These are phyloP conservation scores for Thalassarche chlororhynchos DNA, from an alignment of 2,113 vertebrate genomes.

Conservation along the genomic window DNA sequence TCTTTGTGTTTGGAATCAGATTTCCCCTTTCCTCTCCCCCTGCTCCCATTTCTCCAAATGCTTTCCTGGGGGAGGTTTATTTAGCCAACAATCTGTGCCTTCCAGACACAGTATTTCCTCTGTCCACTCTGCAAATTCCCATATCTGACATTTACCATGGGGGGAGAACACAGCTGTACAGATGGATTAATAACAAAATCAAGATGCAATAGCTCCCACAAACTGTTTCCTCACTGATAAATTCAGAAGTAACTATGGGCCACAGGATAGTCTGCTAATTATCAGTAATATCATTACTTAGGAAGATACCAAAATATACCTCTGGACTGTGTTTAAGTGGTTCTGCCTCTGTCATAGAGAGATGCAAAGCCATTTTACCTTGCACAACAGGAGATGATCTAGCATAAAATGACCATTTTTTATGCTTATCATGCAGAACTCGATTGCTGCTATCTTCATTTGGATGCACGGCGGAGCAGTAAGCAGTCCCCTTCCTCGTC, in stretches of 20 bases:
- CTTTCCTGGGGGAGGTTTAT: background rate
- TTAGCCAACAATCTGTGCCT: slow-evolving; percentile 14
- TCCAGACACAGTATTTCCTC: background rate
- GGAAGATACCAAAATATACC: background rate
- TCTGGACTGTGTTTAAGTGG: background rate
- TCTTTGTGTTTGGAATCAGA: background rate
- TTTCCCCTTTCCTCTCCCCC: background rate
- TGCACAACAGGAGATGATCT: slow-evolving; percentile 10
- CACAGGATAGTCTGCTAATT: background rate
- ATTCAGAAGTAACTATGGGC: background rate
- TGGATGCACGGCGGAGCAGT: background rate
- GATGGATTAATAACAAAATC: slow-evolving; percentile 23
- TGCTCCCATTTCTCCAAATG: background rate
- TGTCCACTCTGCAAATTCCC: slow-evolving; percentile 11
- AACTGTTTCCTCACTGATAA: background rate
- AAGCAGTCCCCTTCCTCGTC: background rate
- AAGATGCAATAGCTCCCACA: background rate
- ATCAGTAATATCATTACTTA: background rate
- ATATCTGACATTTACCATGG: background rate
- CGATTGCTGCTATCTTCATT: background rate
- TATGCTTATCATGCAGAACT: slow-evolving; percentile 43
- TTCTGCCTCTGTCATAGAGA: background rate
- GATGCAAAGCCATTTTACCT: slow-evolving; percentile 7
- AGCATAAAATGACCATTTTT: slow-evolving; percentile 30
- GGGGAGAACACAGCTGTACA: background rate